Base-by-base conservation (phyloP, 2,888 invertebrate species). In the Agapetus fuscipes region DNA sequence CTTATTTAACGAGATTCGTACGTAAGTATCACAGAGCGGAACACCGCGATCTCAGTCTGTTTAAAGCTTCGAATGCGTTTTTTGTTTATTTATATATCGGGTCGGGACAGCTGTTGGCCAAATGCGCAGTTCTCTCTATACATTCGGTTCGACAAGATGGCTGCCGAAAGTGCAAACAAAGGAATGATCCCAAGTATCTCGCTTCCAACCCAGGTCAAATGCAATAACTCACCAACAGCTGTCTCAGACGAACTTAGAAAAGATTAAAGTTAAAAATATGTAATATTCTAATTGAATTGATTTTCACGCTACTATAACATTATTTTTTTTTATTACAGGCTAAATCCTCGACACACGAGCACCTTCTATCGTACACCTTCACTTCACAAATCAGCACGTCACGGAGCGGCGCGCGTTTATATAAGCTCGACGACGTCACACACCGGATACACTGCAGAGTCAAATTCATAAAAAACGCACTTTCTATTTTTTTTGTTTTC, bases 21-120 rank as follows among this genome's bases (percentile, higher is more conserved):
- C 43, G 39, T 39, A 37, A 43, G 43, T 43, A 43, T 43, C 43
- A 43, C 43, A 43, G 43, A 43, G 33, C 39, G 38, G 34, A 39
- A 43, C 43, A 39, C 43, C 36, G 39, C 43, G 38, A 38, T 39
- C 43, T 43, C 39, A 36, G 43, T 43, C 36, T 30, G 27, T 43
- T 43, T 43, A 43, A 43, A 43, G 43, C 43, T 43, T 43, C 26
- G 39, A 43, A 36, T 43, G 35, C 36, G n/a, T n/a, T n/a, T 43
- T 39, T 36, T 17, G 34, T 35, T 39, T 33, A 25, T 28, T 30
- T 39, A 28, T 25, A 28, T 39, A 34, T 36, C 38, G n/a, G n/a
- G n/a, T 30, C 28, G 16, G 39, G 43, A 43, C 43, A 43, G 43
- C 43, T 43, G 43, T 39, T 34, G 43, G 43, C 32, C 35, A 17